A percentile compares a stretch with the other conserved stretches of the same genome.
Evolutionary conservation across 2,888 invertebrate species (phyloP).

Genomic region (Drosophila maculinotata): DNA sequence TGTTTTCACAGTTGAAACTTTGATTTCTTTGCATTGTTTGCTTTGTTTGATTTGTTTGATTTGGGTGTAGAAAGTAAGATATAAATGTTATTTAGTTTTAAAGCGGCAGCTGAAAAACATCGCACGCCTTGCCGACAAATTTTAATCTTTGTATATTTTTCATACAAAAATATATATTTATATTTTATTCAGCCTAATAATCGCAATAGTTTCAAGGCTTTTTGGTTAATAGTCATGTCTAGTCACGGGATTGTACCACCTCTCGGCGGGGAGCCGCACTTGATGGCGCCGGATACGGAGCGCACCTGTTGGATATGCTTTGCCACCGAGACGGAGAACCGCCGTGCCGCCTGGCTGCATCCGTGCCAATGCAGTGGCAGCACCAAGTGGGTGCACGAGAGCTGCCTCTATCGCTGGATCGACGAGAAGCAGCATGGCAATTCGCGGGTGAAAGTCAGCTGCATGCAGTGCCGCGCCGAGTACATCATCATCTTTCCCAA

Average conservation of each 20-base stretch:
- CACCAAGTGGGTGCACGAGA: slow-evolving; percentile 98
- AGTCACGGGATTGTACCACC: background rate
- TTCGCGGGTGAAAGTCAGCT: slow-evolving; percentile 91
- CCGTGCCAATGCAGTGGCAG: slow-evolving; percentile 97
- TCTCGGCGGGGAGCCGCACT: background rate
- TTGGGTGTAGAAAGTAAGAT: background rate
- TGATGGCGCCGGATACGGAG: slow-evolving; percentile 43
- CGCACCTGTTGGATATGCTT: slow-evolving; percentile 98
- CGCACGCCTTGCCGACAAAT: slow-evolving; percentile 14
- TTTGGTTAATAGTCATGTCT: slow-evolving; percentile 20
- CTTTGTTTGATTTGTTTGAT: too few species aligned
- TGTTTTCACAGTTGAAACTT: too few species aligned
- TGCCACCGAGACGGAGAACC: slow-evolving; percentile 96
- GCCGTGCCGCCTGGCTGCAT: slow-evolving; percentile 94
- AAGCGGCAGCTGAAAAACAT: slow-evolving; percentile 16
- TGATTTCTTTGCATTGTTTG: too few species aligned
- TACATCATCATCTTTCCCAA: slow-evolving; percentile 97
- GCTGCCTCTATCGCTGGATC: slow-evolving; percentile 97
- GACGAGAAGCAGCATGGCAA: slow-evolving; percentile 98
- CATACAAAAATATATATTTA: slow-evolving; percentile 14
- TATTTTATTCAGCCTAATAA: slow-evolving; percentile 16
- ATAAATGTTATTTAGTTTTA: background rate
- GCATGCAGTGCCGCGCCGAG: slow-evolving; percentile 97
- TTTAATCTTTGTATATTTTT: slow-evolving; percentile 25
- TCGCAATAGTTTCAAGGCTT: slow-evolving; percentile 7